phyloP scores from a whole-genome alignment of 2,888 invertebrate genomes.

The Tromatobia lineatoria region DNA sequence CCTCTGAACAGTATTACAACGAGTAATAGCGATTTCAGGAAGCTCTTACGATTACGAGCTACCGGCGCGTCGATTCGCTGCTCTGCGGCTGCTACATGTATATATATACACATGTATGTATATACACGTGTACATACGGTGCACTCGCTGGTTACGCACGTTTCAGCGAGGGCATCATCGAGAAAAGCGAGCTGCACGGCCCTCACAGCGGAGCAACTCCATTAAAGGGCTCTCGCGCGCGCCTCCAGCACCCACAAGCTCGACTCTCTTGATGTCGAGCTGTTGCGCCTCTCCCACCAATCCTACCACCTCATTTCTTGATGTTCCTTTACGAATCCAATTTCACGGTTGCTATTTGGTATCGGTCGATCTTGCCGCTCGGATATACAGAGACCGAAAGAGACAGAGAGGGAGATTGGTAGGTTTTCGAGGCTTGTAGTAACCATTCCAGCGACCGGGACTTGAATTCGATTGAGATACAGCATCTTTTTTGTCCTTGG shows the following conservation, averaged over 20 bases:
- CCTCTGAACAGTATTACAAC: conserved; percentile 41
- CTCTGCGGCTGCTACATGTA: background rate
- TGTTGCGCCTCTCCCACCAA: conserved; percentile 35
- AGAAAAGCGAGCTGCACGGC: conserved; percentile 41
- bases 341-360: conserved; percentile 65
- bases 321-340: conserved; percentile 66
- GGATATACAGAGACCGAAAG: conserved; percentile 8
- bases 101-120: background rate
- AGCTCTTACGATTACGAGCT: conserved; percentile 57
- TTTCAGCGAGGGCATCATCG: conserved; percentile 47
- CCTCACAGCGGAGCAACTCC: conserved; percentile 51
- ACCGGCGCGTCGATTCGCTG: conserved; percentile 27
- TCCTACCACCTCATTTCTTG: conserved; percentile 49
- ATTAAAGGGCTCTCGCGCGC: conserved; percentile 55
- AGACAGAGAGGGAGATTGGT: conserved; percentile 15
- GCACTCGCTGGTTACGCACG: conserved; percentile 7
- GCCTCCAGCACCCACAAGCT: conserved; percentile 32
- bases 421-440: conserved; percentile 17
- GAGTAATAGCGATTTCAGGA: conserved; percentile 59
- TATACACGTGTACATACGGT: background rate
- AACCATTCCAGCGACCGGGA: background rate
- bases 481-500: background rate
- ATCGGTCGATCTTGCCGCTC: conserved; percentile 48
- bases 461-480: conserved; percentile 46
- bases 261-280: conserved; percentile 40